Evolutionary conservation across 2,113 vertebrate genomes (phyloP).

Genomic region (Ariopsis seemanni): DNA sequence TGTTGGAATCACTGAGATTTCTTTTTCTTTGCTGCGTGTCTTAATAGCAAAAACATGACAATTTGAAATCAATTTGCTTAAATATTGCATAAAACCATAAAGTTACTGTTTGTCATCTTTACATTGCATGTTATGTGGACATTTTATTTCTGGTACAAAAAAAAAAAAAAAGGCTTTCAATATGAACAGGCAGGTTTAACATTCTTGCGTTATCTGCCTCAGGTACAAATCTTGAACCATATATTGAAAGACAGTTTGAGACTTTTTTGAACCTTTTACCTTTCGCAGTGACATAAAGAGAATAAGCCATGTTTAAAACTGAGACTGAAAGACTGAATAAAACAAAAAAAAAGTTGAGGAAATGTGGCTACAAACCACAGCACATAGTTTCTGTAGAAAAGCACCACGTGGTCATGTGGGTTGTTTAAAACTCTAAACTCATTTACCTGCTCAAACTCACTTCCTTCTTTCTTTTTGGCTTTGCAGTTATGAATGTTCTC

Average conservation of each 20-base stretch:
- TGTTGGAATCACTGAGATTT: background rate
- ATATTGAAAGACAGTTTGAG: background rate
- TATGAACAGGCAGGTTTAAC: background rate
- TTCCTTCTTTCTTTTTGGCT: conserved; percentile 53
- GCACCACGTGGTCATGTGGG: background rate
- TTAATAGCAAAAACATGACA: background rate
- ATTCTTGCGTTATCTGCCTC: background rate
- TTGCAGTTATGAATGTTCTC: conserved; percentile 54
- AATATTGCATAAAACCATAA: background rate
- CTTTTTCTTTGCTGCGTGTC: background rate
- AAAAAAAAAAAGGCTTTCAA: background rate
- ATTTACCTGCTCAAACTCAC: conserved; percentile 53
- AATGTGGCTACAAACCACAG: conserved; percentile 29
- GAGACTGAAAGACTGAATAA: background rate
- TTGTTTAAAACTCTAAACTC: background rate
- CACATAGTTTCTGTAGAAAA: background rate
- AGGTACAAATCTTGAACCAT: background rate
- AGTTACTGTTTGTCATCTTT: background rate
- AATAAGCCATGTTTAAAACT: background rate
- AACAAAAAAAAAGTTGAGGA: background rate
- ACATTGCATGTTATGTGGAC: background rate
- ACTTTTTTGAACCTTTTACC: background rate
- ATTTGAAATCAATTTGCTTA: background rate
- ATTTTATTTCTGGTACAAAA: background rate
- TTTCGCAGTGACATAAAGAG: background rate